Evolutionary conservation across 2,113 vertebrate species (phyloP).

Genomic region (Perognathus longimembris): DNA sequence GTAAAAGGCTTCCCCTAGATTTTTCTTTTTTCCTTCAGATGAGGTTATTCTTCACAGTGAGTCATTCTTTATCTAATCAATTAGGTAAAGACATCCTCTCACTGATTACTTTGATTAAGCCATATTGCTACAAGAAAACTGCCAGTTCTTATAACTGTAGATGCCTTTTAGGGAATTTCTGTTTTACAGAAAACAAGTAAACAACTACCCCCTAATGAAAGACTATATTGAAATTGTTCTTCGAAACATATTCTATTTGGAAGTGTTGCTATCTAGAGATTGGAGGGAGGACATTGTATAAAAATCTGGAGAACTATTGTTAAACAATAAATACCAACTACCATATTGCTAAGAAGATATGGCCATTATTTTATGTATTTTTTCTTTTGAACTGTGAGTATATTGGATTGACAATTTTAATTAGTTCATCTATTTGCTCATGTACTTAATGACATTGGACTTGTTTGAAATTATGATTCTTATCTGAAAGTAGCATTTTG

Average conservation of each 20-base stretch:
- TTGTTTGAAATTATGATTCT: conserved; percentile 18
- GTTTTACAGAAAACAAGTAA: not conserved
- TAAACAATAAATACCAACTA: not conserved
- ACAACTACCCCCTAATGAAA: not conserved
- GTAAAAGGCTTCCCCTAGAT: not conserved
- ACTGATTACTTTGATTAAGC: not conserved
- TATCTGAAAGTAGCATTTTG: not conserved
- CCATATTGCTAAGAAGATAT: not conserved
- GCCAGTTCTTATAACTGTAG: not conserved
- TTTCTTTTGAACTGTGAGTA: not conserved
- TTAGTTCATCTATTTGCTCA: not conserved
- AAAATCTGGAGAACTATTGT: not conserved
- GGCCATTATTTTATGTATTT: not conserved
- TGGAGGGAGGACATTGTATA: not conserved
- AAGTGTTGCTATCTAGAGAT: not conserved
- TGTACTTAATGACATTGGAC: not conserved
- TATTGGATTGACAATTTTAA: not conserved
- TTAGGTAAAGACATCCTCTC: not conserved
- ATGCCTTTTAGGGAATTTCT: not conserved
- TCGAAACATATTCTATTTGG: not conserved
- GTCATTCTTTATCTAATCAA: not conserved
- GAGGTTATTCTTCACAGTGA: not conserved
- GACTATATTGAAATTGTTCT: not conserved
- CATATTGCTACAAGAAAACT: not conserved
- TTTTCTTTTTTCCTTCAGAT: not conserved